Evolutionary conservation across 2,888 invertebrate genomes (phyloP).

Genomic region (Platycheirus albimanus): DNA sequence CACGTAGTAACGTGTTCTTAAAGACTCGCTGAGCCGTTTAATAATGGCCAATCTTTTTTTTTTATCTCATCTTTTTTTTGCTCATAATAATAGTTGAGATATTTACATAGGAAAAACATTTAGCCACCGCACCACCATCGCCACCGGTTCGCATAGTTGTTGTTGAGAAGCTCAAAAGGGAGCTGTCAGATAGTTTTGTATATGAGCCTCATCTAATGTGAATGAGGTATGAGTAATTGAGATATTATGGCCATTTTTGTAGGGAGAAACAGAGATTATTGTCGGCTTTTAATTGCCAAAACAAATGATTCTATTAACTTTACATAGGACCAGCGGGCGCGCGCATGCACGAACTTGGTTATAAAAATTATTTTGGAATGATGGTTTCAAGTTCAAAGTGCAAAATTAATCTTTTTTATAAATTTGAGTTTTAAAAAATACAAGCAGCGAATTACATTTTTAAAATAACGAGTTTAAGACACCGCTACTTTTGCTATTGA

Average conservation of each 20-base stretch:
- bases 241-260: constrained; percentile 25
- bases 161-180: neutral
- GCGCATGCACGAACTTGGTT: no score
- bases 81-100: constrained; percentile 12
- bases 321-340: no score
- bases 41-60: constrained; percentile 41
- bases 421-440: no score
- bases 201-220: constrained; percentile 10
- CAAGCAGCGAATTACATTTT: no score
- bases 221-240: constrained; percentile 43
- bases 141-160: neutral
- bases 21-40: constrained; percentile 32
- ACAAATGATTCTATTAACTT: constrained; percentile 17
- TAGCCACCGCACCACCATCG: no score
- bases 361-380: no score
- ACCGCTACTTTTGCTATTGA: no score
- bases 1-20: constrained; percentile 58
- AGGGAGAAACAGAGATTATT: neutral
- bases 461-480: no score
- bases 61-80: neutral
- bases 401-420: no score
- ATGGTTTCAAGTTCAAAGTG: no score
- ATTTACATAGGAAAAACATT: constrained; percentile 39
- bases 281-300: constrained; percentile 15
- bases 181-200: neutral